Base-by-base conservation (phyloP, 2,113 vertebrate species). In the Ellobius talpinus region DNA sequence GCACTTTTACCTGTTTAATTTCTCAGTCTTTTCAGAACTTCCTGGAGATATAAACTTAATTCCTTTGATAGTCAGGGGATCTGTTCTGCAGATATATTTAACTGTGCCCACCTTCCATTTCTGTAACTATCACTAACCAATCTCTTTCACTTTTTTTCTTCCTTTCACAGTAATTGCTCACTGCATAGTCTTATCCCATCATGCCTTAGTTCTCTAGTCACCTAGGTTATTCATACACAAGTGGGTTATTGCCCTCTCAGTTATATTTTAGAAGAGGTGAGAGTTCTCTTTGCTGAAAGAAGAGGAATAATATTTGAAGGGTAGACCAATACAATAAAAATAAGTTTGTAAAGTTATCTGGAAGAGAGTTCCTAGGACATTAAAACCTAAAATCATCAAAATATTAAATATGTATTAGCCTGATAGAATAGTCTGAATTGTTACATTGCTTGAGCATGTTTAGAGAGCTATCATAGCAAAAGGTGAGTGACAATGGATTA, bases 401-500 rank as follows among this genome's bases (percentile, higher is more conserved):
- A 33, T 52, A 63, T 26, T 26, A 74, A 90, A 45, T 23, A 11
- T 79, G 26, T 88, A 42, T 70, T 72, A 82, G 29, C 24, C 16
- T 21, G 36, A 3, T 13, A 21, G 6, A 1, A 42, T 1, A 45
- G 63, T 88, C 42, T 47, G n/a, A 55, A 29, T 42, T 24, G 33
- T 33, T 9, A 50, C 16, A 88, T 39, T 90, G 16, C 42, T 7
- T 79, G 10, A 66, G 1, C n/a, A 42, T 61, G 6, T 85, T 63
- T 33, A 55, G 10, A 31, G 5, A 14, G 3, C 9, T 42, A 0
- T 39, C 11, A 77, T 7, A 29, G 63, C 0, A 12, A 9, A 13
- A 39, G 31, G 16, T 12, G 3, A 7, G 4, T 21, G 19, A 12
- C 29, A 9, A 23, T 14, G 4, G 68, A 39, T 61, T 47, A 91